Evolutionary conservation across 2,113 vertebrate species (phyloP), one percentile per base, ranked within the genome.

Genomic region (Daubentonia madagascariensis): DNA sequence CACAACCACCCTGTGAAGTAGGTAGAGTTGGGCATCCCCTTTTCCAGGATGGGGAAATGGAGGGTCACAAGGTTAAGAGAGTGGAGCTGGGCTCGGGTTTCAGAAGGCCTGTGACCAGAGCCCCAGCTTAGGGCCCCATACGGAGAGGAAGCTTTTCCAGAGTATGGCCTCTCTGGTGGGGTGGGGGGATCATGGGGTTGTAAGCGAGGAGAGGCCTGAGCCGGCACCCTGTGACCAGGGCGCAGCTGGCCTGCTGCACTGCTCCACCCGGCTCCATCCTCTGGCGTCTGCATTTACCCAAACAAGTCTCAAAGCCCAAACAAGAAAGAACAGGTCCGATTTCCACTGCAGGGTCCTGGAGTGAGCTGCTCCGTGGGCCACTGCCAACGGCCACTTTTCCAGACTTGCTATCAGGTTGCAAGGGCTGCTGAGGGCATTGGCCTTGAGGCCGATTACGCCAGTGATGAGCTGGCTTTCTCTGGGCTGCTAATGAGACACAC

Each of bases 401-500:
- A 18, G 54, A 22, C 70, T 32, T 22, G 37, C 73, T 57, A 40
- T 88, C 68, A 17, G 12, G 81, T 72, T 28, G 7, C 2, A 93
- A 85, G 61, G 50, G 80, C 61, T 80, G 75, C 50, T 88, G 89
- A 50, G 48, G 57, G 93, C 48, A 32, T 28, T 6, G 48, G 50
- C 78, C 97, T 83, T 61, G 94, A 22, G 40, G n/a, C 30, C 67
- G 22, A 45, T 89, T 30, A 57, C 0, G 28, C 63, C 61, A 28
- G 48, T 43, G 83, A 59, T 28, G 63, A 87, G 25, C 48, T n/a
- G 92, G 92, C 78, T 95, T 95, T 43, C 65, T 91, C 80, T 12
- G 65, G 75, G 37, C 89, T 35, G 59, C 93, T 97, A 90, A 79
- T 98, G 52, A 96, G 95, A 87, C n/a, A 3, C 54, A 81, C 75